Evolutionary conservation across 2,797 vertebrate genomes (phyloP).

Genomic region (Ctenopoma kingsleyae): DNA sequence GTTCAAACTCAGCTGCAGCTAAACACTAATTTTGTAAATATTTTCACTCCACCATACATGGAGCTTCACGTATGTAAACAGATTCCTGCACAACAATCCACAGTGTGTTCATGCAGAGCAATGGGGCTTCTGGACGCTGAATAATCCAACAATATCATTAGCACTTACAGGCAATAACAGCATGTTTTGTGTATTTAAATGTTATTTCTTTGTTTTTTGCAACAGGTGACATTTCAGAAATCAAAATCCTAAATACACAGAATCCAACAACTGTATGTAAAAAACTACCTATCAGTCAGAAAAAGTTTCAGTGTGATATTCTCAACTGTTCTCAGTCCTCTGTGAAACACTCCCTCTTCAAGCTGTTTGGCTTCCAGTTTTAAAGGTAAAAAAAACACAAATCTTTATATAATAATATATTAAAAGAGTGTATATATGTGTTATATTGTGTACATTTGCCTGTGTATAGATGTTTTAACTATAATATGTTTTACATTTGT

Average conservation of each 20-base stretch:
- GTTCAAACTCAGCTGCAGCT: constrained; percentile 44
- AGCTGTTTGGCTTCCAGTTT: constrained; percentile 82
- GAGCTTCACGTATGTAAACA: constrained; percentile 25
- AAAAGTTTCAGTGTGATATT: constrained; percentile 53
- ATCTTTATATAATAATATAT: constrained; percentile 93
- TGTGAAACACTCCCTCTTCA: constrained; percentile 79
- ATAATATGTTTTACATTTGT: constrained; percentile 81
- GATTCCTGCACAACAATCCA: not conserved
- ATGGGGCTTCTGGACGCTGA: constrained; percentile 53
- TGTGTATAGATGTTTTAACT: constrained; percentile 88
- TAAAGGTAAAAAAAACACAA: constrained; percentile 77
- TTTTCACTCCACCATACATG: constrained; percentile 45
- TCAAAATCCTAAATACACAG: constrained; percentile 63
- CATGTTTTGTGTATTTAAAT: constrained; percentile 62
- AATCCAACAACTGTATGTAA: constrained; percentile 87
- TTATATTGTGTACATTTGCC: constrained; percentile 90
- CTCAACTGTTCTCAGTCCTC: constrained; percentile 47
- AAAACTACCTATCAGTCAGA: constrained; percentile 86
- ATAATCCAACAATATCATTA: constrained; percentile 54
- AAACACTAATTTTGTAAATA: constrained; percentile 62
- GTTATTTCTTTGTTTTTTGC: constrained; percentile 37
- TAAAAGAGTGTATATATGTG: constrained; percentile 90
- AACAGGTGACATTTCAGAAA: constrained; percentile 40
- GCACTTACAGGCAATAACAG: constrained; percentile 69
- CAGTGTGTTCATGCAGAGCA: constrained; percentile 13